Conservation (phyloP, 2,797 vertebrate species). For the Gymnocypris eckloni region DNA sequence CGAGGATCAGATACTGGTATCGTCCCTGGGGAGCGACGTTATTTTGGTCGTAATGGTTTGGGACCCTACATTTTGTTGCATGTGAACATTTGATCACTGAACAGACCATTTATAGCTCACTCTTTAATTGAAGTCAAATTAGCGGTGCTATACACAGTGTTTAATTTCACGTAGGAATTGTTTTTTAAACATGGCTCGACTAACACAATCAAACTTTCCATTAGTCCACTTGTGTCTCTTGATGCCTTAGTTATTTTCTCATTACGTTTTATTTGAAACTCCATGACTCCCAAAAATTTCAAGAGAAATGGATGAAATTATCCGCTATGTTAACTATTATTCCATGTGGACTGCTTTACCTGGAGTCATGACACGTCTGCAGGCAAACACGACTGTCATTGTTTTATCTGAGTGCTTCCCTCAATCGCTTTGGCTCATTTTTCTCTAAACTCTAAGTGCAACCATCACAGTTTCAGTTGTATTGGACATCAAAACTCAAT, state of each 20-base stretch:
- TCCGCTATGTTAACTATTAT: constrained; percentile 17
- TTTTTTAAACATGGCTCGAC: constrained; percentile 87
- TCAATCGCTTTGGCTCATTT: not conserved
- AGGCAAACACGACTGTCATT: not conserved
- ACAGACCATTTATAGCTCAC: constrained; percentile 92
- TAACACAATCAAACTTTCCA: constrained; percentile 93
- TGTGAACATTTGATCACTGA: constrained; percentile 92
- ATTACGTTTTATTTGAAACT: constrained; percentile 22
- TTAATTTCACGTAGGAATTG: constrained; percentile 91
- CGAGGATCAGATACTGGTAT: constrained; percentile 85
- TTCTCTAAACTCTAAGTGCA: not conserved
- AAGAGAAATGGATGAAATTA: constrained; percentile 4
- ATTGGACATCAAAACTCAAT: not conserved
- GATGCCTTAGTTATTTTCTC: constrained; percentile 78
- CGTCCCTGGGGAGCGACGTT: constrained; percentile 84
- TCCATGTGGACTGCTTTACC: not conserved
- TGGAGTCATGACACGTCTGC: not conserved
- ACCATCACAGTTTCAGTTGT: not conserved
- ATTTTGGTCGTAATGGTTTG: constrained; percentile 87
- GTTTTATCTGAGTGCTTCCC: not conserved
- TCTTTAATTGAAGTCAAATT: constrained; percentile 98
- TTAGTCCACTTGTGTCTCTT: constrained; percentile 85
- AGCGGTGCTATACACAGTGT: constrained; percentile 91
- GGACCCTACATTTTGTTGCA: constrained; percentile 85
- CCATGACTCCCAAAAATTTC: constrained; percentile 37